Conservation (phyloP, 2,113 vertebrate genomes). For the Dryoscopus gambensis region DNA sequence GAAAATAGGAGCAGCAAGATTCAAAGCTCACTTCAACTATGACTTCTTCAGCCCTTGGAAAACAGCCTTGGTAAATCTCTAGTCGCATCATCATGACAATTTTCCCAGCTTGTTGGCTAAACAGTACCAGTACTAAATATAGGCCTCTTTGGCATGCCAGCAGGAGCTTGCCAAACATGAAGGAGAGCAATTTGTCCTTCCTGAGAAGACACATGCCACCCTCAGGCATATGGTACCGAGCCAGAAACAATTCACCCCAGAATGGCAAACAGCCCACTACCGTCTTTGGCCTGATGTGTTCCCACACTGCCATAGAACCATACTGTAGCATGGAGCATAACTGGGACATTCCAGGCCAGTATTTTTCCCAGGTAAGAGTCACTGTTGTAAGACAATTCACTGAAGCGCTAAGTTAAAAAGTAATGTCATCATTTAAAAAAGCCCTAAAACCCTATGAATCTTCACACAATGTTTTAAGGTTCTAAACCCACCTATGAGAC, state of each 20-base stretch:
- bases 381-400: neutral
- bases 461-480: neutral
- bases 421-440: neutral
- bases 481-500: neutral
- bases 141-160: constrained; percentile 20
- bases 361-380: neutral
- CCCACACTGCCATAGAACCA: neutral
- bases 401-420: neutral
- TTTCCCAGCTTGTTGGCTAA: constrained; percentile 55
- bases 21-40: neutral
- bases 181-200: constrained; percentile 58
- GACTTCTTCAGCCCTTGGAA: neutral
- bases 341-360: neutral
- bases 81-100: neutral
- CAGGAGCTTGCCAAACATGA: constrained; percentile 31
- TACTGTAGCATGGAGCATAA: neutral
- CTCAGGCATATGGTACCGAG: neutral
- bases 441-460: too few relatives aligned
- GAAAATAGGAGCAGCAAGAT: neutral
- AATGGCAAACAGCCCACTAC: neutral
- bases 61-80: neutral
- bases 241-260: constrained; percentile 4
- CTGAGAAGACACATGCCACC: constrained; percentile 52
- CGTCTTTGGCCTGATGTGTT: neutral
- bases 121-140: constrained; percentile 45